These are phyloP conservation scores for Gadopsis bispinosus DNA, from an alignment of 2,797 vertebrate species.

Conservation along the genomic window DNA sequence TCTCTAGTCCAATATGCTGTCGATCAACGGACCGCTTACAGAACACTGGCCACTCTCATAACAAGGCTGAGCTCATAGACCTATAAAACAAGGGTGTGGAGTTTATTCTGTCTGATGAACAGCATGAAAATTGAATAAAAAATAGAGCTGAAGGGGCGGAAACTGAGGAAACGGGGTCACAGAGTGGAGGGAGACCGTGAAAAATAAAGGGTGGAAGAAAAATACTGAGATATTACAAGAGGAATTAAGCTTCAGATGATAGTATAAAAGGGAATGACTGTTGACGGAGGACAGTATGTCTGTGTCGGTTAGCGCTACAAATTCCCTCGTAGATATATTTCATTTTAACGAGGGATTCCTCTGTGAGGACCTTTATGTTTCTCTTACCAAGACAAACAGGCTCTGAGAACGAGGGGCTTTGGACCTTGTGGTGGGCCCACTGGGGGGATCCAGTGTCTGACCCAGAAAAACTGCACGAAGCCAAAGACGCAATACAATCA, in stretches of 20 bases:
- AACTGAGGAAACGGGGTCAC: conserved; percentile 30
- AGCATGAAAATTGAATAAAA: conserved; percentile 47
- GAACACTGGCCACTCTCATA: conserved; percentile 61
- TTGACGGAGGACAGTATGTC: conserved; percentile 54
- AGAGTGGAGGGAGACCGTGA: conserved; percentile 22
- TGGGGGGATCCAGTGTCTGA: conserved; percentile 70
- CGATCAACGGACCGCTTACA: conserved; percentile 61
- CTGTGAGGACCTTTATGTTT: conserved; percentile 60
- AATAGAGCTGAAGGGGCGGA: conserved; percentile 19
- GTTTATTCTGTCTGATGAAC: conserved; percentile 65
- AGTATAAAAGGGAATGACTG: conserved; percentile 35
- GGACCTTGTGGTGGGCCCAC: conserved; percentile 57
- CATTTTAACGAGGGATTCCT: conserved; percentile 70
- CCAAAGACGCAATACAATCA: conserved; percentile 59
- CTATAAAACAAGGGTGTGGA: conserved; percentile 76
- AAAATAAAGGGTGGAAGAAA: conserved; percentile 26
- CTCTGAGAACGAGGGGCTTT: conserved; percentile 56
- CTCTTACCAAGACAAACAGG: conserved; percentile 78
- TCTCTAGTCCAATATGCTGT: conserved; percentile 47
- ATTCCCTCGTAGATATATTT: conserved; percentile 67
- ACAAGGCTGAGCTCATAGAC: conserved; percentile 71
- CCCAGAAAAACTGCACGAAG: conserved; percentile 61
- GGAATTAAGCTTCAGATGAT: conserved; percentile 38
- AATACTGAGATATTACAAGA: conserved; percentile 29
- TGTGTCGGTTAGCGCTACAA: conserved; percentile 51